Base-by-base conservation (phyloP, 2,888 invertebrate genomes). In the Theretra japonica region DNA sequence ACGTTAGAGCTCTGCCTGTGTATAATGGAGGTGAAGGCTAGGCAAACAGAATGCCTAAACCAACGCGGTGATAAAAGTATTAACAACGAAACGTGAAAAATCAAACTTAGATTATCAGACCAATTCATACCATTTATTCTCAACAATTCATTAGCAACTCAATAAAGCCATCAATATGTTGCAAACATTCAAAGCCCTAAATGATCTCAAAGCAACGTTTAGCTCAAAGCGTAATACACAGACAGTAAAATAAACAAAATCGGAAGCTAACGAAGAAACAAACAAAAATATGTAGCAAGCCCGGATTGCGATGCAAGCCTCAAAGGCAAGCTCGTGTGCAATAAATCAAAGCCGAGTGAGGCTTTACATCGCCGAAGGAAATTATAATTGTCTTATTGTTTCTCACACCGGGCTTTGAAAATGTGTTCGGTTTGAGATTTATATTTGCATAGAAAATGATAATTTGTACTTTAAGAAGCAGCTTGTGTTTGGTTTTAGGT, bases 331-430 rank as follows among this genome's bases (percentile, higher is more conserved):
- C 69, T 17, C 73, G 75, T 75, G 77, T 77, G 77, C 77, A 77
- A 80, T 80, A 77, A 79, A 80, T 79, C 78, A 76, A 79, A 78
- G 74, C 74, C 77, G 23, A 71, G 53, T 50, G 74, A 74, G 73
- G 71, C 76, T 74, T 76, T 76, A 74, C 72, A 62, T 65, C 59
- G 28, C 21, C 21, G 23, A 41, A 41, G 33, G 70, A 70, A 60
- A 62, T 71, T 65, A 33, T 56, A 23, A 53, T 53, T 62, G 33
- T 65, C 41, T 65, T 65, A 48, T 65, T 65, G 17, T 65, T 48
- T 23, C 8, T 65, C 41, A 17, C 17, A 58, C 6, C 4, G 53
- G 17, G 17, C 53, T 53, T 48, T 48, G 33, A 15, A 4, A 17
- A 5, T 17, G n/a, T 21, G 19, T n/a, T 33, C 5, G 4, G 23